Evolutionary conservation across 2,113 vertebrate genomes (phyloP), one percentile per base, ranked within the genome.

Genomic region (Rhegmatorhina hoffmannsi): DNA sequence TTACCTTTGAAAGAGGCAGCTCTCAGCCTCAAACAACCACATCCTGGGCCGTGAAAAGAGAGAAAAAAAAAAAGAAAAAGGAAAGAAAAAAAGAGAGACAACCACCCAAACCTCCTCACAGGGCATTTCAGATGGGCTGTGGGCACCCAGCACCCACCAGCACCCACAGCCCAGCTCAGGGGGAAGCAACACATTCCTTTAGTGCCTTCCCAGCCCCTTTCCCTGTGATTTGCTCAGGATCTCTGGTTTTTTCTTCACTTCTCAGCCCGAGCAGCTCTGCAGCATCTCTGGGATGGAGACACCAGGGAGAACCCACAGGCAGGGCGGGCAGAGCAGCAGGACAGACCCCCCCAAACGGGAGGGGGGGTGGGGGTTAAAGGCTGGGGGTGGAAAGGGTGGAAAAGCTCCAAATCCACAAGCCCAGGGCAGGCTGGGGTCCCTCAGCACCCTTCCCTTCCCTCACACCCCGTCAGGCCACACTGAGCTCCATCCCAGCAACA

Each of bases 1-100:
- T 97, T 96, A 96, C 94, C 96, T 96, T 88, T 55, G 94, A 95
- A 34, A 95, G 77, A 43, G 90, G 90, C 95, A 93, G 93, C 69
- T 17, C 91, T 94, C 87, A 89, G 94, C 90, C 88, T 90, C 0
- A 55, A 92, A 90, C 93, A 95, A 96, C 96, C 96, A 97, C 96
- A 96, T 96, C 96, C 96, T 96, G 96, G 70, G 81, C 68, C 60
- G 1, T 36, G 55, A 74, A 84, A 78, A 77, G 69, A 55, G 26
- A 17, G 4, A n/a, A 11, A 16, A 5, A 17, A 20, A 21, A 46
- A 7, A 24, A 19, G 28, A 23, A 23, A 21, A 62, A 20, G 66
- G 9, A 16, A 16, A 13, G 7, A 31, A 12, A 68, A 24, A 78
- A 8, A 31, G 16, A 43, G 18, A 75, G 2, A 46, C 14, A 88